A percentile compares a stretch with the other conserved stretches of the same genome.
Evolutionary conservation across 1,140 invertebrate species (phyloP).

Genomic region (Drosophila murphyi): DNA sequence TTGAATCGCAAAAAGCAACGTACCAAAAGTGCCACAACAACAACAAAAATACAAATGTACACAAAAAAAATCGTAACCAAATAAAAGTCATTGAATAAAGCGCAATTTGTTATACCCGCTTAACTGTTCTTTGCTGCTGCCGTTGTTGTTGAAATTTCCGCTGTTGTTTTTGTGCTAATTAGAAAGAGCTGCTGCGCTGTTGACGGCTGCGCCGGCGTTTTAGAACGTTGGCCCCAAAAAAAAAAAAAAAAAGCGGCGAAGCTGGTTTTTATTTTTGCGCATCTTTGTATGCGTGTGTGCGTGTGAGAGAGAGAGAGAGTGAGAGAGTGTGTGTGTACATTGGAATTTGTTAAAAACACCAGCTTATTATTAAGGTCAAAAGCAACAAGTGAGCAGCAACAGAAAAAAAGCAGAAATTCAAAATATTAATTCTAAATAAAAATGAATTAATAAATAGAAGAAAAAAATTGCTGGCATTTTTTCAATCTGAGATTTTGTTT

Average conservation of each 20-base stretch:
- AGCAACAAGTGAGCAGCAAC: conserved; percentile 72
- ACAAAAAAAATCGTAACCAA: conserved; percentile 22
- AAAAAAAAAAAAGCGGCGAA: conserved; percentile 40
- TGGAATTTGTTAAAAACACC: conserved; percentile 70
- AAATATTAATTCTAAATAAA: conserved; percentile 70
- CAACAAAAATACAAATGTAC: conserved; percentile 35
- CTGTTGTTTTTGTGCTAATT: conserved; percentile 47
- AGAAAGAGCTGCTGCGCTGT: conserved; percentile 33
- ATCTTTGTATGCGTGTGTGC: conserved; percentile 33
- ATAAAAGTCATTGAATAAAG: conserved; percentile 16
- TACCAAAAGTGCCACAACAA: conserved; percentile 42
- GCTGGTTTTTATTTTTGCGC: conserved; percentile 52
- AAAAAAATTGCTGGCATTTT: conserved; percentile 23
- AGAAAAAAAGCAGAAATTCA: background rate
- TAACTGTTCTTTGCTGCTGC: conserved; percentile 41
- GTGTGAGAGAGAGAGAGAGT: conserved; percentile 10
- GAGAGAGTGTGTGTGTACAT: conserved; percentile 56
- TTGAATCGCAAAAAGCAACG: conserved; percentile 45
- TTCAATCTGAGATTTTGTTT: conserved; percentile 55
- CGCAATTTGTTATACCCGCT: conserved; percentile 21
- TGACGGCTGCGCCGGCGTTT: conserved; percentile 63
- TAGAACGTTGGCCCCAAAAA: conserved; percentile 68
- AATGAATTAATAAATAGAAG: conserved; percentile 20
- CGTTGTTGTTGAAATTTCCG: conserved; percentile 13
- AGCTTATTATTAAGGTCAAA: conserved; percentile 70